These are phyloP conservation scores for Leptopilina myrica DNA, from an alignment of 2,888 invertebrate species.

Conservation along the genomic window DNA sequence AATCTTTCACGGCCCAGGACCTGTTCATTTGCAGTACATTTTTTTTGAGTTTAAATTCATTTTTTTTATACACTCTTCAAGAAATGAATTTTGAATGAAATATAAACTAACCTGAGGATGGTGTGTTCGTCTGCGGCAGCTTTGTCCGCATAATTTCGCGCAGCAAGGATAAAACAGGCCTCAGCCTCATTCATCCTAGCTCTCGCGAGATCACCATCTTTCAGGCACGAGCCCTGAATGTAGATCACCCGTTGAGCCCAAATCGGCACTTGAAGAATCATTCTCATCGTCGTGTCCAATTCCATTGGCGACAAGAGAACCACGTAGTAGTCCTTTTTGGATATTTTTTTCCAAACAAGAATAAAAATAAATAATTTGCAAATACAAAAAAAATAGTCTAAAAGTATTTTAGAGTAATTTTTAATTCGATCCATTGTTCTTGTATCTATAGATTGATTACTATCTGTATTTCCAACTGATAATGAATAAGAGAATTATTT, in stretches of 20 bases:
- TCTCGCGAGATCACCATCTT: constrained; percentile 95
- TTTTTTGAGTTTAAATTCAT: neutral
- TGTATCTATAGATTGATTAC: too few relatives aligned
- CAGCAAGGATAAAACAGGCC: constrained; percentile 97
- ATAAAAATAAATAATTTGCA: neutral
- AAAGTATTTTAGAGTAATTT: neutral
- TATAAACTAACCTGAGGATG: constrained; percentile 78
- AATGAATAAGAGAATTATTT: too few relatives aligned
- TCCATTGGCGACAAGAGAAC: constrained; percentile 98
- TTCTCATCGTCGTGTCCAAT: constrained; percentile 97
- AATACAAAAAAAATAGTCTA: neutral
- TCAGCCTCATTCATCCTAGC: constrained; percentile 98
- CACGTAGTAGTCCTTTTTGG: constrained; percentile 91
- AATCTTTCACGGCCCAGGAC: constrained; percentile 99
- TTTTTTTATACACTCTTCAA: too few relatives aligned
- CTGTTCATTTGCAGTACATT: constrained; percentile 73
- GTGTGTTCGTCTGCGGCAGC: constrained; percentile 93
- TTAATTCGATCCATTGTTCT: too few relatives aligned
- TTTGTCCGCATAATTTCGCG: constrained; percentile 97
- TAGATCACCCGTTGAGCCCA: constrained; percentile 99
- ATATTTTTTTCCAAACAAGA: neutral
- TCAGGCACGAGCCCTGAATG: constrained; percentile 94
- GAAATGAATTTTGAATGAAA: too few relatives aligned
- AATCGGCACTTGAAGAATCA: constrained; percentile 97
- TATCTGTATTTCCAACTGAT: too few relatives aligned